Evolutionary conservation across 2,113 vertebrate species (phyloP), one percentile per base, ranked within the genome.

Genomic region (Eclectus roratus): DNA sequence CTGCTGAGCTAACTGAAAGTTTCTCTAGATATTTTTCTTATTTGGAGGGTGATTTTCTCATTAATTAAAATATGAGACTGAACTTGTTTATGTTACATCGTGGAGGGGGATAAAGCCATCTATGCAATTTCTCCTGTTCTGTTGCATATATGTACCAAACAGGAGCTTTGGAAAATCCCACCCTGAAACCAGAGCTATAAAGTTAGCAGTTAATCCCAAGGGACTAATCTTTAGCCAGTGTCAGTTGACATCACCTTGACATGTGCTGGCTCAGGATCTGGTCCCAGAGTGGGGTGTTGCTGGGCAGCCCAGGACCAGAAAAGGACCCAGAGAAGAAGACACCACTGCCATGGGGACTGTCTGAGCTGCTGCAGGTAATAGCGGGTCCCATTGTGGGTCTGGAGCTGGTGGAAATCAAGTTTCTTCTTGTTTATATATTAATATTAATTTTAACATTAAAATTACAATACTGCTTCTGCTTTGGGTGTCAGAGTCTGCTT

Each of bases 341-440:
- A 9, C 3, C 0, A 0, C n/a, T 94, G 50, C 16, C 74, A 27
- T 3, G 1, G 35, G 27, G 25, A 60, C 4, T 28, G n/a, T 49
- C 43, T 14, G 21, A 88, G 56, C 14, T 60, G 29, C 50, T 5
- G 5, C 2, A 7, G 20, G 10, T 8, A 35, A 28, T 28, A 50
- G 13, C 25, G 53, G 27, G 23, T 77, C 49, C 63, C 31, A 17
- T 19, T 29, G 3, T 33, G 66, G 61, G 10, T 31, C 33, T 60
- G 71, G 31, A 68, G 44, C 25, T 35, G 52, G 1, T 55, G 47
- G 39, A 88, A 88, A 33, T 66, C 37, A 78, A 46, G 14, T 61
- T 31, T 4, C 15, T 79, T 93, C 80, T 61, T 52, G 24, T 35
- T 35, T 24, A 35, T 24, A 10, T 24, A n/a, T 35, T 58, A 58